phyloP scores from a whole-genome alignment of 2,888 invertebrate species.

The Polietes domitor region DNA sequence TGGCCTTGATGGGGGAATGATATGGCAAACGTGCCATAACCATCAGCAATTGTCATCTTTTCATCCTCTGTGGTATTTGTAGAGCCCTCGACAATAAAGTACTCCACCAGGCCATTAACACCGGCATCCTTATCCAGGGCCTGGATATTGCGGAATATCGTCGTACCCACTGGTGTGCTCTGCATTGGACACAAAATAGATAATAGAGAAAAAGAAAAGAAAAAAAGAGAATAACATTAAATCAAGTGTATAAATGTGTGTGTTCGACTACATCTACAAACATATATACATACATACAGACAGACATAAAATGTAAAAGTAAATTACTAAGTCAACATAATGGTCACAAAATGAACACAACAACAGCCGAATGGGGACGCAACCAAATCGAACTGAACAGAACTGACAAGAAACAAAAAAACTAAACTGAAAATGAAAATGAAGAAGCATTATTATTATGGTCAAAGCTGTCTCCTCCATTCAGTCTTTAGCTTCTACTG shows the following conservation, averaged over 20 bases:
- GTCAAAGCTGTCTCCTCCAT: slow-evolving; percentile 37
- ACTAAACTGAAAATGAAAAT: not conserved
- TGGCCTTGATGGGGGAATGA: slow-evolving; percentile 94
- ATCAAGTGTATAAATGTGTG: slow-evolving; percentile 49
- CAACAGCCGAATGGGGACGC: not conserved
- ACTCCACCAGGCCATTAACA: slow-evolving; percentile 90
- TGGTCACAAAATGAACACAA: slow-evolving; percentile 44
- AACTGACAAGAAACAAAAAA: not conserved
- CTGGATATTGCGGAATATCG: slow-evolving; percentile 90
- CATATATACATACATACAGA: slow-evolving; percentile 9
- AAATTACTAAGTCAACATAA: slow-evolving; percentile 59
- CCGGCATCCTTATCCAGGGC: slow-evolving; percentile 93
- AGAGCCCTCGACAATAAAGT: slow-evolving; percentile 88
- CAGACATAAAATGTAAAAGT: slow-evolving; percentile 46
- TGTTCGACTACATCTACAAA: not conserved
- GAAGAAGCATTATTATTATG: slow-evolving; percentile 33
- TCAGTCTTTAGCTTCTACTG: not conserved
- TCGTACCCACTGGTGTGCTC: slow-evolving; percentile 92
- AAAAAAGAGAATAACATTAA: slow-evolving; percentile 57
- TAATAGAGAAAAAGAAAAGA: slow-evolving; percentile 55
- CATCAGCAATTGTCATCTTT: slow-evolving; percentile 87
- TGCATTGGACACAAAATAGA: slow-evolving; percentile 81
- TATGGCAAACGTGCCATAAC: slow-evolving; percentile 91
- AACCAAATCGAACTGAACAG: not conserved
- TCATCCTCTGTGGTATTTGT: slow-evolving; percentile 82